These are phyloP conservation scores for Platysternon megacephalum DNA, from an alignment of 2,113 vertebrate species.

Conservation along the genomic window DNA sequence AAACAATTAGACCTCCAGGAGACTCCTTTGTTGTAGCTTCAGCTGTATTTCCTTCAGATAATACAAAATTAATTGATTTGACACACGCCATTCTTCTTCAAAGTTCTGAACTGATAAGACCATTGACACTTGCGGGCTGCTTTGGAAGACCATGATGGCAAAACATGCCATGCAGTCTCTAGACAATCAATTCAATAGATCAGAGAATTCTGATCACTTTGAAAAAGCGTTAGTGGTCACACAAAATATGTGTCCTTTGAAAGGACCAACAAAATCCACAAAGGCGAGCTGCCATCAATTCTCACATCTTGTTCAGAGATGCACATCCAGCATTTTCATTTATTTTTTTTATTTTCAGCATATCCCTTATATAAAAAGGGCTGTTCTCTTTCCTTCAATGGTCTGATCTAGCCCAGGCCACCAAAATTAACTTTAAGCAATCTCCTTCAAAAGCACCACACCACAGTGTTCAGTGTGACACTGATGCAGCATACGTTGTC, in stretches of 20 bases:
- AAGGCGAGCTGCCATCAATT: background rate
- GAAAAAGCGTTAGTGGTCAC: background rate
- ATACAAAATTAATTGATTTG: background rate
- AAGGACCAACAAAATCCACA: background rate
- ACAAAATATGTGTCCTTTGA: background rate
- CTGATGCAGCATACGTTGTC: background rate
- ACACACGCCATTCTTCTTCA: background rate
- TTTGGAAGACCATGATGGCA: background rate
- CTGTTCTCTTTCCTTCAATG: background rate
- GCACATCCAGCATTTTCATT: background rate
- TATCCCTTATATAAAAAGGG: background rate
- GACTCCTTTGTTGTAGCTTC: constrained; percentile 33
- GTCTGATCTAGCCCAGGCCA: background rate
- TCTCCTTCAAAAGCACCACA: background rate
- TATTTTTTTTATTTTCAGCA: background rate
- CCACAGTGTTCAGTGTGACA: background rate
- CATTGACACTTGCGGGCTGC: constrained; percentile 18
- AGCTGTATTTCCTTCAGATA: constrained; percentile 25
- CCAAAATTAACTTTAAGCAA: background rate
- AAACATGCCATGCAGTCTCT: constrained; percentile 11
- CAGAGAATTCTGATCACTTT: background rate
- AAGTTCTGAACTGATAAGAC: constrained; percentile 22
- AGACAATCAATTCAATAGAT: background rate
- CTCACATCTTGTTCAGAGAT: background rate
- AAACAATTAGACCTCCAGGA: constrained; percentile 36